Conservation (phyloP, 2,888 invertebrate genomes). For the Neoscelio sp. region DNA sequence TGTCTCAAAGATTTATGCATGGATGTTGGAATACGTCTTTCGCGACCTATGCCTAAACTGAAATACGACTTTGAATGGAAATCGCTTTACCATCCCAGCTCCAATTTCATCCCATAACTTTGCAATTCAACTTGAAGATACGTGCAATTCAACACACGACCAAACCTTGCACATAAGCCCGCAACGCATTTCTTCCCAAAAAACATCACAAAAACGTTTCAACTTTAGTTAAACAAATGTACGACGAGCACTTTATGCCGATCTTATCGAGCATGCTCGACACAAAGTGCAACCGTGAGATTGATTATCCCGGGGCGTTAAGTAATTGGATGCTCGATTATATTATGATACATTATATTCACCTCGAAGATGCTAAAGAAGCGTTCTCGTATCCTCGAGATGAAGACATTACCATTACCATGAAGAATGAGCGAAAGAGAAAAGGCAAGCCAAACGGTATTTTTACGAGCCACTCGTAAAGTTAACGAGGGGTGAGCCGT, state of each 20-base stretch:
- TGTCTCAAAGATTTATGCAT: slow-evolving; percentile 46
- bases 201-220: background rate
- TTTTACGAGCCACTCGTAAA: slow-evolving; percentile 83
- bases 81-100: too few relatives aligned
- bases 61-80: slow-evolving; percentile 38
- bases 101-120: slow-evolving; percentile 15
- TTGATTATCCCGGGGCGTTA: slow-evolving; percentile 79
- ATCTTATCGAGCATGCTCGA: slow-evolving; percentile 67
- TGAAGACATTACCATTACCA: slow-evolving; percentile 81
- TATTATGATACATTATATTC: slow-evolving; percentile 82
- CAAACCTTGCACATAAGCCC: too few relatives aligned
- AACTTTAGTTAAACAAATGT: slow-evolving; percentile 1
- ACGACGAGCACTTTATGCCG: slow-evolving; percentile 24
- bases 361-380: slow-evolving; percentile 75
- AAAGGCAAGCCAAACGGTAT: slow-evolving; percentile 79
- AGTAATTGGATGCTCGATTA: slow-evolving; percentile 82
- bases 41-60: slow-evolving; percentile 19
- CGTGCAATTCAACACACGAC: background rate
- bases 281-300: slow-evolving; percentile 69
- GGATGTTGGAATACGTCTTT: slow-evolving; percentile 30
- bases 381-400: slow-evolving; percentile 76
- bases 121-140: too few relatives aligned
- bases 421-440: slow-evolving; percentile 68
- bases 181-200: too few relatives aligned
- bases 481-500: slow-evolving; percentile 81